phyloP scores from a whole-genome alignment of 1,140 invertebrate genomes.

The Globodera rostochiensis region DNA sequence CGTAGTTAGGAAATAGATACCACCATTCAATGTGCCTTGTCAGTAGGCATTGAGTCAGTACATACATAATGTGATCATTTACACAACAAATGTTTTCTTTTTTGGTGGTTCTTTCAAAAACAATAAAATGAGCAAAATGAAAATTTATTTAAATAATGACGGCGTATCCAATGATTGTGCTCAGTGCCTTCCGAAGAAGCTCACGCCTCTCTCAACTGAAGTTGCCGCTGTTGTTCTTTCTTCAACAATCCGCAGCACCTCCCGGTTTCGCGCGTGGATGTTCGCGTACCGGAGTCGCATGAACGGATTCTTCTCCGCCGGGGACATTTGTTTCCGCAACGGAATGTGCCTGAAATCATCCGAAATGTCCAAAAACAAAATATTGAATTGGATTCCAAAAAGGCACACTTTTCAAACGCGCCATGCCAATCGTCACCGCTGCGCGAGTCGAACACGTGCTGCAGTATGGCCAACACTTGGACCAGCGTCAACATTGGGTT shows the following conservation, averaged over 20 bases:
- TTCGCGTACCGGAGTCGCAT: background rate
- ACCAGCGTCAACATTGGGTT: constrained; percentile 22
- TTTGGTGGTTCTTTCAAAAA: too few relatives aligned
- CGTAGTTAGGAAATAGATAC: too few relatives aligned
- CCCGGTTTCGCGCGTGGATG: background rate
- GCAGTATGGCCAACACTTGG: constrained; percentile 18
- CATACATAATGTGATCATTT: too few relatives aligned
- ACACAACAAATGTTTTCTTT: too few relatives aligned
- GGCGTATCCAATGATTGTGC: too few relatives aligned
- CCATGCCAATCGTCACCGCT: background rate
- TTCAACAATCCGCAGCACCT: background rate
- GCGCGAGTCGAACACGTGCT: constrained; percentile 8
- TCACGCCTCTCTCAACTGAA: background rate
- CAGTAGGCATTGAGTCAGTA: too few relatives aligned
- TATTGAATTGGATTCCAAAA: background rate
- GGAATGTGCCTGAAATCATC: constrained; percentile 1
- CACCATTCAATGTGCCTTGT: too few relatives aligned
- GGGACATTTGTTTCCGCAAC: background rate
- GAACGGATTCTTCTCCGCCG: constrained; percentile 1
- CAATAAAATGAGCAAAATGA: too few relatives aligned
- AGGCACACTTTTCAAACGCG: background rate
- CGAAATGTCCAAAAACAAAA: too few relatives aligned
- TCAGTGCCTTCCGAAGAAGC: too few relatives aligned
- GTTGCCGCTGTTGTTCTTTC: background rate
- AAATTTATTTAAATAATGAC: too few relatives aligned